Evolutionary conservation across 2,888 invertebrate species (phyloP), one percentile per base, ranked within the genome.

Genomic region (Harpagoxenus sublaevis): DNA sequence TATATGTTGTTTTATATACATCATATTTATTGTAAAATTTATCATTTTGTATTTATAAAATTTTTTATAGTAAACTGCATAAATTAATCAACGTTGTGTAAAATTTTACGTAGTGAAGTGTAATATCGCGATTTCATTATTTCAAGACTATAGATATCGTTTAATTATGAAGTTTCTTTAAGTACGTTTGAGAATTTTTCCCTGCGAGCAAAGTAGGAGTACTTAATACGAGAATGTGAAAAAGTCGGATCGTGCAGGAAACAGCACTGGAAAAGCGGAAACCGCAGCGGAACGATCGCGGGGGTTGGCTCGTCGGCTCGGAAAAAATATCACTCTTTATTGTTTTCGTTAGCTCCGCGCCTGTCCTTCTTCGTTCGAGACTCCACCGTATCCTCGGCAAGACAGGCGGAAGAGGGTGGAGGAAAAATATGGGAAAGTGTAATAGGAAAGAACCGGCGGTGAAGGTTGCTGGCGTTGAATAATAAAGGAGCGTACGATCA

Each of bases 271-370:
- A 74, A 71, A 66, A 66, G 74, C 15, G 63, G 84, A 84, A 89
- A 51, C 65, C 83, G 74, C 79, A 78, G 68, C 77, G 77, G 83
- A 70, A 77, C 60, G 84, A 73, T 42, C 63, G 57, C 23, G 35
- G 42, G 73, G 75, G 66, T 57, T 85, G 88, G 86, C 75, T 89
- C 90, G 89, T 82, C 90, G 89, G 90, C 79, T 89, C 89, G 93
- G 92, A 93, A 93, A 92, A 78, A 91, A 94, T n/a, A 93, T 93
- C 92, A 92, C 88, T 88, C 93, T 94, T 94, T 94, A 94, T 94
- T 94, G 94, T 94, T 94, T 94, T 94, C 93, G 93, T 94, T 94
- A 93, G 92, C 85, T 89, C 83, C 73, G 85, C 86, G 88, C 87
- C 83, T 91, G 86, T 84, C 83, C 75, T 71, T 78, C 75, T 68